These are phyloP conservation scores for Glossosoma conforme DNA, from an alignment of 1,140 invertebrate genomes.

Conservation along the genomic window DNA sequence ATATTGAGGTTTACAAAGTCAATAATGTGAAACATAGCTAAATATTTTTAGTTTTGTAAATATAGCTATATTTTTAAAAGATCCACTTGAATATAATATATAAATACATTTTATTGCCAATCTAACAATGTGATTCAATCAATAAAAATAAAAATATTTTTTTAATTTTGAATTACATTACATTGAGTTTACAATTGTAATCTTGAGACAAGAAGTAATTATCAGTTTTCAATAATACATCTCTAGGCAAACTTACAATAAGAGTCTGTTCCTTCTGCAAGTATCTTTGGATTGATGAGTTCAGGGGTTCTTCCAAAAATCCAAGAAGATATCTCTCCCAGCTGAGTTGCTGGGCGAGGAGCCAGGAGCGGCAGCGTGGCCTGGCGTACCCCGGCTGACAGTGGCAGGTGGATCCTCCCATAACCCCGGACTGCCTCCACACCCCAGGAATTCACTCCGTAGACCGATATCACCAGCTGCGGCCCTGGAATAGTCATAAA, in stretches of 20 bases:
- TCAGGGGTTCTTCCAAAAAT: conserved; percentile 23
- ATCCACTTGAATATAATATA: no score
- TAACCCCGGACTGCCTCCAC: conserved; percentile 38
- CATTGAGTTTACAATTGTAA: no score
- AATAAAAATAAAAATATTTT: no score
- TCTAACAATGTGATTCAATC: no score
- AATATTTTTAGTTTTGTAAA: no score
- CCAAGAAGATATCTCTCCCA: conserved; percentile 25
- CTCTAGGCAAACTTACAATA: conserved; percentile 26
- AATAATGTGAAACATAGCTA: no score
- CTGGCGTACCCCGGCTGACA: conserved; percentile 22
- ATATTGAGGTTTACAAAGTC: no score
- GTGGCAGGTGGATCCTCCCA: conserved; percentile 37
- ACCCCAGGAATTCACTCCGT: conserved; percentile 36
- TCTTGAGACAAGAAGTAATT: no score
- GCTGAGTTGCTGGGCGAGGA: conserved; percentile 18
- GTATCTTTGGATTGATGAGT: conserved; percentile 22
- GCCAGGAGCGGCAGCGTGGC: conserved; percentile 16
- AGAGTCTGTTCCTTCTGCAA: conserved; percentile 24
- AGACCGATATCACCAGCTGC: conserved; percentile 39
- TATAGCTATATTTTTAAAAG: no score
- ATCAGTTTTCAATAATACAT: no score
- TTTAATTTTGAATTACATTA: no score
- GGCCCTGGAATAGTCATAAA: conserved; percentile 42
- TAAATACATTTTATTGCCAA: no score